Conservation (phyloP, 2,797 vertebrate species). For the Synanceia verrucosa region DNA sequence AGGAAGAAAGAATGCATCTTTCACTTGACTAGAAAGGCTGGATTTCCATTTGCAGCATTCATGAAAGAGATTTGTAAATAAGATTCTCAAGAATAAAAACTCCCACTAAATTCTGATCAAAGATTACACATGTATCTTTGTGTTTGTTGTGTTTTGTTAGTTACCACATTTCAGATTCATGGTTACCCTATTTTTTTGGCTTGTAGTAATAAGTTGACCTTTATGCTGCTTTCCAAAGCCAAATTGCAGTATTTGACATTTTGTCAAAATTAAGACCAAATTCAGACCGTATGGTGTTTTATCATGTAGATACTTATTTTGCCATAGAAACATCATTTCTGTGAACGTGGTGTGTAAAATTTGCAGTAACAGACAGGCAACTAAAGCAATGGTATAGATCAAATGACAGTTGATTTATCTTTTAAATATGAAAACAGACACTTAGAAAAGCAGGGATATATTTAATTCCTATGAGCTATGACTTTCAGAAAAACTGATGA, state of each 20-base stretch:
- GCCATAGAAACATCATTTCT: neutral
- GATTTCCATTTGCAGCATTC: neutral
- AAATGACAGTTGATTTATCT: too few relatives aligned
- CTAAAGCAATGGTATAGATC: neutral
- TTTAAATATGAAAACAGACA: neutral
- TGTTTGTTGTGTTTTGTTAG: neutral
- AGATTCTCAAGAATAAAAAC: neutral
- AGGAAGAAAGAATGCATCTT: conserved; percentile 27
- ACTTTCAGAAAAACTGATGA: too few relatives aligned
- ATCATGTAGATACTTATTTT: neutral
- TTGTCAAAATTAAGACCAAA: neutral
- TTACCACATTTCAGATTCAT: neutral
- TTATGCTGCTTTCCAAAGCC: neutral
- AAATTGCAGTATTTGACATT: neutral
- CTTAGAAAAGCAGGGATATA: neutral
- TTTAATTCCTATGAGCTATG: neutral
- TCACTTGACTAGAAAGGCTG: conserved; percentile 25
- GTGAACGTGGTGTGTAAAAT: neutral
- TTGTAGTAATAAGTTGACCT: neutral
- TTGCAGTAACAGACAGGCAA: neutral
- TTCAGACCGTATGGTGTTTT: neutral
- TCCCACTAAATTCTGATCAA: neutral
- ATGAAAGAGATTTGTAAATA: conserved; percentile 3
- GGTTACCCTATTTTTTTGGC: neutral
- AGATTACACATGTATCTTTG: neutral